A percentile compares a stretch with the other conserved stretches of the same genome.
phyloP scores from a whole-genome alignment of 2,888 invertebrate species.

The Amphipyra berbera region DNA sequence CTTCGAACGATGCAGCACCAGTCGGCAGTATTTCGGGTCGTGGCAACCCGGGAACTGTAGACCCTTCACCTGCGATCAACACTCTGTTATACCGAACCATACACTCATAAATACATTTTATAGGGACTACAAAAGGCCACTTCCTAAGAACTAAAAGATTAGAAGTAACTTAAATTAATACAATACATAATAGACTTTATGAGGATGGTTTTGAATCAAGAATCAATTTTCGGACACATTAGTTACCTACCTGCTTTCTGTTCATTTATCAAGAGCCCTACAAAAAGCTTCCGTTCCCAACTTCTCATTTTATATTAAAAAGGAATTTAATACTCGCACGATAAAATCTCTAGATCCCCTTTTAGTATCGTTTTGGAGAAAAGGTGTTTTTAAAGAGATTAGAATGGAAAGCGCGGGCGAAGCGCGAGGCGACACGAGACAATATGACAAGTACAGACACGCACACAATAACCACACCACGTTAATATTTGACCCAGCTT shows the following conservation, averaged over 20 bases:
- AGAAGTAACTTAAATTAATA: slow-evolving; percentile 11
- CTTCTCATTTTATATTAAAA: too few relatives aligned
- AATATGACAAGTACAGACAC: slow-evolving; percentile 67
- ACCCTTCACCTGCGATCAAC: slow-evolving; percentile 96
- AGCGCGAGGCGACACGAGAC: slow-evolving; percentile 80
- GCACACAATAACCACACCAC: slow-evolving; percentile 81
- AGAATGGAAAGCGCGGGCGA: slow-evolving; percentile 72
- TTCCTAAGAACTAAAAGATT: neutral
- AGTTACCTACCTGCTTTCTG: neutral
- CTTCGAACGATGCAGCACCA: slow-evolving; percentile 98
- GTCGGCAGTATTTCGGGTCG: slow-evolving; percentile 98
- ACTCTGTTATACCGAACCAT: slow-evolving; percentile 74
- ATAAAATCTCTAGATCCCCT: slow-evolving; percentile 33
- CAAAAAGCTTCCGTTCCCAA: too few relatives aligned
- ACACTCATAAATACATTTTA: slow-evolving; percentile 65
- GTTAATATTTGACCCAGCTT: slow-evolving; percentile 64
- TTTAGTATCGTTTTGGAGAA: slow-evolving; percentile 37
- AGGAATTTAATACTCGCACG: neutral
- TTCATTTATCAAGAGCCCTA: too few relatives aligned
- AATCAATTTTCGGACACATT: neutral
- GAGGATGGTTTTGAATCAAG: neutral
- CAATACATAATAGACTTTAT: neutral
- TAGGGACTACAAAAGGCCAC: slow-evolving; percentile 32
- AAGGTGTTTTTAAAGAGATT: slow-evolving; percentile 31
- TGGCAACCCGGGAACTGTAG: slow-evolving; percentile 98